Conservation (phyloP, 2,888 invertebrate genomes). For the Phania funesta region DNA sequence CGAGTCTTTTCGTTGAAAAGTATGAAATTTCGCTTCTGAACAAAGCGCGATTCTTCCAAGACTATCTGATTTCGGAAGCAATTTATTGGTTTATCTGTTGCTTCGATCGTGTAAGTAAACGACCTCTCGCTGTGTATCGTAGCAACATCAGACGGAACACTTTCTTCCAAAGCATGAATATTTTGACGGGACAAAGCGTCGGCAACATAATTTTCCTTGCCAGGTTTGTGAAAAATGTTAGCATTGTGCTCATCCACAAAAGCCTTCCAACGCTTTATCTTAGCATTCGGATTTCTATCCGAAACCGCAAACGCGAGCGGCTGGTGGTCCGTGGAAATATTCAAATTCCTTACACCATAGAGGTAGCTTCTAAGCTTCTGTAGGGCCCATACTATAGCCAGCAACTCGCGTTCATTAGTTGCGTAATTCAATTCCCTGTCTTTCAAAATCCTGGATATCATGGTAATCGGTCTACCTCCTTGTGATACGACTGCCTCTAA, state of each 20-base stretch:
- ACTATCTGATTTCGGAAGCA: slow-evolving; percentile 67
- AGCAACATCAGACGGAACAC: neutral
- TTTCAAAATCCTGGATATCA: neutral
- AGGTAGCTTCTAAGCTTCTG: slow-evolving; percentile 2
- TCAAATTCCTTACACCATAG: neutral
- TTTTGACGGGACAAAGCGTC: neutral
- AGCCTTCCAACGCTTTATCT: neutral
- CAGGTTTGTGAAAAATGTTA: neutral
- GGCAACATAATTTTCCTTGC: neutral
- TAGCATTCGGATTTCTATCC: neutral
- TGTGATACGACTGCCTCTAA: slow-evolving; percentile 47
- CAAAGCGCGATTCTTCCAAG: slow-evolving; percentile 9
- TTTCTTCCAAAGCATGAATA: neutral
- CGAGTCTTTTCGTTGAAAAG: neutral
- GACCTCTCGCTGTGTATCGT: neutral
- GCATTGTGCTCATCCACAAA: slow-evolving; percentile 1
- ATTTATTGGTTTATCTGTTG: slow-evolving; percentile 67
- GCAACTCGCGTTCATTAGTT: neutral
- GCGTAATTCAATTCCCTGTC: neutral
- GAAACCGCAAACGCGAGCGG: neutral
- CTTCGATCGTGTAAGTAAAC: slow-evolving; percentile 23
- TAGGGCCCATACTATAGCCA: neutral
- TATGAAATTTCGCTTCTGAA: neutral
- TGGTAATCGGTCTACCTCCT: slow-evolving; percentile 23
- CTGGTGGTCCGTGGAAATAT: slow-evolving; percentile 14